Conservation (phyloP, 2,113 vertebrate species). For the Mungos mungo region DNA sequence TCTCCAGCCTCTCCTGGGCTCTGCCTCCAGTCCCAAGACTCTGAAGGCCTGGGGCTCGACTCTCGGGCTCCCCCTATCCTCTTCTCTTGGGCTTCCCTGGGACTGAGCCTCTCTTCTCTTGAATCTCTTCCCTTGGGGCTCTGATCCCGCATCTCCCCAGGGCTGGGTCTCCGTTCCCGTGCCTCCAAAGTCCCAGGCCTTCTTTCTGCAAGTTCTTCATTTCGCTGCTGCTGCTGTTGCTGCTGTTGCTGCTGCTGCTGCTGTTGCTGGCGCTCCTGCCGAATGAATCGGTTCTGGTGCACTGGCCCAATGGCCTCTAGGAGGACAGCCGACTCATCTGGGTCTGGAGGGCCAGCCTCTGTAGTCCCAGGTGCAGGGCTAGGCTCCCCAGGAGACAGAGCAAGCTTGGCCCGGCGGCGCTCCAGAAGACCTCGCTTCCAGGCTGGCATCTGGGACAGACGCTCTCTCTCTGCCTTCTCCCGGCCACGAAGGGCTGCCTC, state of each 20-base stretch:
- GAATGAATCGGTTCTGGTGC: slow-evolving; percentile 90
- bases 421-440: slow-evolving; percentile 94
- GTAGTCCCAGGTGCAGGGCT: slow-evolving; percentile 51
- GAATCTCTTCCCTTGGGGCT: slow-evolving; percentile 70
- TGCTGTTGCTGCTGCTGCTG: slow-evolving; percentile 65
- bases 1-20: slow-evolving; percentile 59
- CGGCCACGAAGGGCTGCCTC: slow-evolving; percentile 88
- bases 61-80: slow-evolving; percentile 44
- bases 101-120: slow-evolving; percentile 70
- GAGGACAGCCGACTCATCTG: slow-evolving; percentile 79
- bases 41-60: slow-evolving; percentile 42
- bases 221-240: slow-evolving; percentile 75
- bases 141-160: slow-evolving; percentile 50
- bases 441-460: slow-evolving; percentile 90
- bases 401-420: slow-evolving; percentile 87
- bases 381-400: slow-evolving; percentile 77
- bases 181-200: slow-evolving; percentile 73
- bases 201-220: slow-evolving; percentile 65
- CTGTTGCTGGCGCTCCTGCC: slow-evolving; percentile 81
- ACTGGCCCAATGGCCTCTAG: slow-evolving; percentile 88
- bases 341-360: slow-evolving; percentile 67
- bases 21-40: slow-evolving; percentile 62
- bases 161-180: slow-evolving; percentile 52
- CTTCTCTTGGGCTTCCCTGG: slow-evolving; percentile 76
- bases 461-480: slow-evolving; percentile 88